Percentiles rank a stretch among this genome's conserved stretches.
Evolutionary conservation across 2,888 invertebrate genomes (phyloP).

Genomic region (Drosophila meridionalis): DNA sequence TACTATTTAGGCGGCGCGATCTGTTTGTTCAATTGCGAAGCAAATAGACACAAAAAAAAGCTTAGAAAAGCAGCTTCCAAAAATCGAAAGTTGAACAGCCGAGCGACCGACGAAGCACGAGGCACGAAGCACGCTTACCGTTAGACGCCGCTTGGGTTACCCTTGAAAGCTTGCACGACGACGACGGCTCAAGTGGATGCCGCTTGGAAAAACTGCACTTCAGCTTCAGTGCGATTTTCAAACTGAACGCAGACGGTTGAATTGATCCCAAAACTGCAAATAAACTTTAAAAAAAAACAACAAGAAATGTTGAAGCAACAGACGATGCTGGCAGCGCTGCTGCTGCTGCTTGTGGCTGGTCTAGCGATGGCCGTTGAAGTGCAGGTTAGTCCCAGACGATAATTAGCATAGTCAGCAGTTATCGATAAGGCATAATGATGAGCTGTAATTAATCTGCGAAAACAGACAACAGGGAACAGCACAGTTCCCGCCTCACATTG

Average conservation of each 20-base stretch:
- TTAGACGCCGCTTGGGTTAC: conserved; percentile 51
- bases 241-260: conserved; percentile 66
- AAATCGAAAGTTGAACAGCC: conserved; percentile 65
- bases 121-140: conserved; percentile 40
- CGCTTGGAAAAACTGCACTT: conserved; percentile 64
- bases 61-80: conserved; percentile 54
- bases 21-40: conserved; percentile 19
- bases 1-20: conserved; percentile 42
- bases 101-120: conserved; percentile 13
- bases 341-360: conserved; percentile 47
- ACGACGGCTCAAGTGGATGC: conserved; percentile 56
- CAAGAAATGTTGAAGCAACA: conserved; percentile 26
- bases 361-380: conserved; percentile 65
- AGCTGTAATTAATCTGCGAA: conserved; percentile 38
- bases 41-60: conserved; percentile 40
- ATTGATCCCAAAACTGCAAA: conserved; percentile 24
- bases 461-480: conserved; percentile 27
- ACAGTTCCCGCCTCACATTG: conserved; percentile 36
- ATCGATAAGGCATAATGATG: conserved; percentile 19
- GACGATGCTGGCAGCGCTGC: conserved; percentile 26
- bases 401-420: conserved; percentile 4
- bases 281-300: not conserved
- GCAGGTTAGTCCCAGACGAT: conserved; percentile 66
- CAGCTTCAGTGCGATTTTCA: conserved; percentile 74
- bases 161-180: conserved; percentile 71